Base-by-base conservation (phyloP, 2,888 invertebrate genomes). In the Pinctada fucata region DNA sequence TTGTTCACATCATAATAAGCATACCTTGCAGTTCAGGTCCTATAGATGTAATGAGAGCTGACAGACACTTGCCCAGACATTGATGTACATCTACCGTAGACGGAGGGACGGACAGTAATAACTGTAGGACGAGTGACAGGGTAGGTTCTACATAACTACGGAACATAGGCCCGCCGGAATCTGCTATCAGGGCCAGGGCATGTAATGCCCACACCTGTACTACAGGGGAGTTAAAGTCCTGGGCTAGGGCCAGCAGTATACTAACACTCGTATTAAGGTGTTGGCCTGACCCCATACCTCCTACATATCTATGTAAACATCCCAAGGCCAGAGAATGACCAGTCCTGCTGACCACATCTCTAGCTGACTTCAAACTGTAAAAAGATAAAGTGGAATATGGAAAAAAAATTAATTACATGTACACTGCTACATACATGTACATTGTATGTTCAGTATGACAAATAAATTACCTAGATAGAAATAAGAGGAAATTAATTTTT, bases 91-190 rank as follows among this genome's bases (percentile, higher is more conserved):
- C 98, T 51, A 92, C 97, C 89, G 96, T 95, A 79, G 96, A 96
- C 64, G 97, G 96, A 3, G 98, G 97, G n/a, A 98, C 97, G 75
- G 95, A 95, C 82, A 98, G 94, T 75, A 98, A 93, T 75, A 99
- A 94, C 90, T 97, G 97, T 79, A 99, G 93, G n/a, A 97, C 96
- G 73, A 98, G 94, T 8, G 96, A 96, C 76, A 99, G 94, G 0
- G 97, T 96, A 0, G 98, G 97, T 91, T 99, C 99, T 31, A 99
- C 98, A 93, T 98, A 99, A 49, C 97, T 95, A 47, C 99, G 95
- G 94, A 99, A 99, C 98, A 99, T 99, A 0, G 99, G 99, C 0
- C 99, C 99, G 0, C 99, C 98, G 0, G 99, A 98, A 93, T 99
- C 99, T 2, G 98, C 98, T 80, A 99, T 96, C 83, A 99, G 94